Conservation (phyloP, 2,797 vertebrate genomes). For the Sibirionetta formosa region DNA sequence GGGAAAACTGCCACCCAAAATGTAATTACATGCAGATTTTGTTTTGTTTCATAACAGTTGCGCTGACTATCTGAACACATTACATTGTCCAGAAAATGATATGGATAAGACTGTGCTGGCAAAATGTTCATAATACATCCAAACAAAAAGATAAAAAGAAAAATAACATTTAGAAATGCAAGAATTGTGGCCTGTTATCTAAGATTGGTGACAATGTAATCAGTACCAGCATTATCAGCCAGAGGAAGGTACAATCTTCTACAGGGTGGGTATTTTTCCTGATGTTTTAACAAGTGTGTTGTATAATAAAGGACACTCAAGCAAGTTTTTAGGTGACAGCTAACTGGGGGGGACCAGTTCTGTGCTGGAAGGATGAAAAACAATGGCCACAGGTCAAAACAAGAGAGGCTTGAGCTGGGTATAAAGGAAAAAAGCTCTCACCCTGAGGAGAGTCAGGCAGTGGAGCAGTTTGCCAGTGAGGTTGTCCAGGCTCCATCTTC, state of each 20-base stretch:
- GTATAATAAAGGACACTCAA: neutral
- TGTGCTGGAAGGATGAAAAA: neutral
- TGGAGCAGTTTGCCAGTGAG: neutral
- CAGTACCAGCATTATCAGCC: neutral
- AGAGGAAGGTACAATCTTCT: neutral
- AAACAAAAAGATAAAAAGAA: neutral
- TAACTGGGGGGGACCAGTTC: neutral
- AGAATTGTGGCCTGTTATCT: neutral
- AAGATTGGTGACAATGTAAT: neutral
- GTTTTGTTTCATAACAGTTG: neutral
- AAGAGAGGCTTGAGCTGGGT: neutral
- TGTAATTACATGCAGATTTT: neutral
- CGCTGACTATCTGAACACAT: neutral
- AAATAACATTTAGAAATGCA: neutral
- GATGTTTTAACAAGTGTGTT: rapidly evolving
- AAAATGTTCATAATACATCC: neutral
- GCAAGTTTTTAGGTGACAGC: neutral
- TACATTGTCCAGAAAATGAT: neutral
- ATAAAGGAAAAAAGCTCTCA: neutral
- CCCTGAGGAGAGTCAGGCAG: neutral
- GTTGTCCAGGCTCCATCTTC: neutral
- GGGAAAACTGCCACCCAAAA: neutral
- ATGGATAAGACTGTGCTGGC: neutral
- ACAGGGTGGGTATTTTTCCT: neutral
- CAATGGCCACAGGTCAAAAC: neutral